phyloP scores from a whole-genome alignment of 2,797 vertebrate genomes.

The Enteromius viviparus region DNA sequence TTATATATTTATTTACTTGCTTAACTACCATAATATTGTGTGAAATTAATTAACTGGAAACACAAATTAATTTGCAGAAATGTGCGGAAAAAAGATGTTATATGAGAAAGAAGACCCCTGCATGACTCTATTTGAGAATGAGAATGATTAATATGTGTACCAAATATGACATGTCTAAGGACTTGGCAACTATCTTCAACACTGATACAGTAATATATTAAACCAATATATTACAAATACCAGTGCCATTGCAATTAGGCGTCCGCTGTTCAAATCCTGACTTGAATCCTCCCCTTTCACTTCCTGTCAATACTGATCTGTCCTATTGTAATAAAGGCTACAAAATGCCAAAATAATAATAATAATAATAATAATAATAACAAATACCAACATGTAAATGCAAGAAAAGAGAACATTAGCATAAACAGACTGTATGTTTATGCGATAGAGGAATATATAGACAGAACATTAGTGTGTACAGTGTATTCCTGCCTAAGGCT shows the following conservation, averaged over 20 bases:
- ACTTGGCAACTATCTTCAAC: not conserved
- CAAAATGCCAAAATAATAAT: too few relatives aligned
- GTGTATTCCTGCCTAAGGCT: slow-evolving; percentile 36
- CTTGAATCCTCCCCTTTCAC: too few relatives aligned
- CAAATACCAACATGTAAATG: not conserved
- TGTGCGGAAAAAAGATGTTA: not conserved
- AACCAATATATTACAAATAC: not conserved
- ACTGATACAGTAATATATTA: not conserved
- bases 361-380: too few relatives aligned
- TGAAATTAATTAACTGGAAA: not conserved
- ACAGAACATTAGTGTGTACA: slow-evolving; percentile 6
- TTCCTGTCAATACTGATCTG: too few relatives aligned
- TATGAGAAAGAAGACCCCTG: not conserved
- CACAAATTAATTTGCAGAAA: not conserved
- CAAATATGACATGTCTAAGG: not conserved
- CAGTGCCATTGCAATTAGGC: too few relatives aligned
- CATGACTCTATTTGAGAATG: not conserved
- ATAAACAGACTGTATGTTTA: not conserved
- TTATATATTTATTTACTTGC: not conserved
- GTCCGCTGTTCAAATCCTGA: too few relatives aligned
- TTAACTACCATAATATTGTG: not conserved
- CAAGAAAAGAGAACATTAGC: not conserved
- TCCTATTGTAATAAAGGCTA: too few relatives aligned
- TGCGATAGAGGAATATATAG: not conserved
- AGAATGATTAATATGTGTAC: not conserved